These are phyloP conservation scores for Drosophila emarginata DNA, from an alignment of 2,888 invertebrate species.

Conservation along the genomic window DNA sequence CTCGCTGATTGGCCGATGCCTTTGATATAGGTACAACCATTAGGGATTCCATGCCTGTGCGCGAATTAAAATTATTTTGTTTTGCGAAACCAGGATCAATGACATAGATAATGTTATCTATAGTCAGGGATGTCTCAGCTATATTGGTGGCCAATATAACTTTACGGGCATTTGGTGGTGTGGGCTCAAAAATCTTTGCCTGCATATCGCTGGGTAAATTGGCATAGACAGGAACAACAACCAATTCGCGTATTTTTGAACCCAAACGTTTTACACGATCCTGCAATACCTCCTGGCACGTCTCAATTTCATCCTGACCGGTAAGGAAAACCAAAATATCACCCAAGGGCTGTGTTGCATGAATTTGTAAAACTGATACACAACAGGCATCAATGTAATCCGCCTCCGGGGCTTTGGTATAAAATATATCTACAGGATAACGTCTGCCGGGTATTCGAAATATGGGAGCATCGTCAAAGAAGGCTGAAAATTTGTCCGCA, in stretches of 20 bases:
- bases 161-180: constrained; percentile 97
- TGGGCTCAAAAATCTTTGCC: constrained; percentile 98
- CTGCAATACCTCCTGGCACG: constrained; percentile 93
- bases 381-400: constrained; percentile 99
- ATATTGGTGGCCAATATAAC: constrained; percentile 99
- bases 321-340: constrained; percentile 98
- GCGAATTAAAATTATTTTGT: constrained; percentile 98
- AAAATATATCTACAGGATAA: constrained; percentile 99
- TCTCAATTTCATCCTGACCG: constrained; percentile 95
- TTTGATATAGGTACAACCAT: constrained; percentile 99
- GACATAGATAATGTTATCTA: constrained; percentile 99
- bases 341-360: constrained; percentile 97
- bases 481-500: constrained; percentile 98
- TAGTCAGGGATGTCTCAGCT: constrained; percentile 99
- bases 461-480: constrained; percentile 99
- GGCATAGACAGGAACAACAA: constrained; percentile 98
- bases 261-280: constrained; percentile 96
- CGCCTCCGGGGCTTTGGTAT: constrained; percentile 99
- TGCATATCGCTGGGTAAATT: constrained; percentile 99
- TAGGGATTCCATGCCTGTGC: constrained; percentile 99
- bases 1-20: constrained; percentile 98
- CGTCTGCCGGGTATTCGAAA: constrained; percentile 98
- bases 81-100: constrained; percentile 99
- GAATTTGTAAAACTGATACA: constrained; percentile 98
- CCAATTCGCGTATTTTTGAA: constrained; percentile 94